Percentiles rank a stretch among this genome's conserved stretches.
Evolutionary conservation across 2,797 vertebrate species (phyloP).

Genomic region (Esox masquinongy): DNA sequence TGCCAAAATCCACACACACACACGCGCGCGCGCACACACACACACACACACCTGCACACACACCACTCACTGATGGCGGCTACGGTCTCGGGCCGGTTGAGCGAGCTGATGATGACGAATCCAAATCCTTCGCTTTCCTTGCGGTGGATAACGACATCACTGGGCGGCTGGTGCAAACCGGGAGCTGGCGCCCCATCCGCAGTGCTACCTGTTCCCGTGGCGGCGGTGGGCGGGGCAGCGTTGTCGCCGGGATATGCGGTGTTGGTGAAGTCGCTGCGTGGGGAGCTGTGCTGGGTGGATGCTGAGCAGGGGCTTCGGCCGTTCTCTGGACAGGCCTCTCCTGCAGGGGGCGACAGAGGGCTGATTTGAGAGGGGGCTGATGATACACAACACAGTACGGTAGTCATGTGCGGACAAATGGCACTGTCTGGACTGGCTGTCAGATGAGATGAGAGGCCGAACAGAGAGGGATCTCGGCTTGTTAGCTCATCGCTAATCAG

Average conservation of each 20-base stretch:
- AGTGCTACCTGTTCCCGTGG: slow-evolving; percentile 69
- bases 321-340: slow-evolving; percentile 90
- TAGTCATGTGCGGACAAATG: background rate
- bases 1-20: background rate
- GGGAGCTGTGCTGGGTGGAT: slow-evolving; percentile 97
- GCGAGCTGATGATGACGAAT: slow-evolving; percentile 98
- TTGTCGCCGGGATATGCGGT: slow-evolving; percentile 82
- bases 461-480: background rate
- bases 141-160: slow-evolving; percentile 90
- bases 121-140: slow-evolving; percentile 98
- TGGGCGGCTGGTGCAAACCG: slow-evolving; percentile 79
- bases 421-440: slow-evolving; percentile 5
- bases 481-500: background rate
- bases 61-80: slow-evolving; percentile 84
- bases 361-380: background rate
- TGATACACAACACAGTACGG: background rate
- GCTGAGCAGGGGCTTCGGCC: slow-evolving; percentile 92
- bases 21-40: background rate
- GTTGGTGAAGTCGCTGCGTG: slow-evolving; percentile 88
- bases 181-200: slow-evolving; percentile 75
- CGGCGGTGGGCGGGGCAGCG: slow-evolving; percentile 72
- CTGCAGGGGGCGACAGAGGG: slow-evolving; percentile 68
- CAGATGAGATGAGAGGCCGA: background rate
- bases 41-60: slow-evolving; percentile 15
- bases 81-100: slow-evolving; percentile 90